phyloP scores from a whole-genome alignment of 30 jellyfish, hydroid and myxozoan species.

The Phacellophora camtschatica region DNA sequence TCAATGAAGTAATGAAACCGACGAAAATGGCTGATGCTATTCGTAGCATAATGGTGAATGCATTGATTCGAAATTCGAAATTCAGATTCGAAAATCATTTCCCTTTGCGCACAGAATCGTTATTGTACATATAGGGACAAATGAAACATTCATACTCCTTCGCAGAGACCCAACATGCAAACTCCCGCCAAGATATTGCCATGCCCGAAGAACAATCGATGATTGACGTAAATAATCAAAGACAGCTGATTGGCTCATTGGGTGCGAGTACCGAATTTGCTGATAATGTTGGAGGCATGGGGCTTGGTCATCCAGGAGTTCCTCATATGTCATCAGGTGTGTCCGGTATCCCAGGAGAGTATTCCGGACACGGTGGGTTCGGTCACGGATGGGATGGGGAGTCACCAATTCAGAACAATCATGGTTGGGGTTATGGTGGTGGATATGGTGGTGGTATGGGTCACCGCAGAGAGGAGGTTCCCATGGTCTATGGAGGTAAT shows the following conservation, averaged over 20 bases:
- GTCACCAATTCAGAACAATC: conserved; percentile 70
- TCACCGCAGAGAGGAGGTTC: conserved; percentile 9
- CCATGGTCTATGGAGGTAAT: background rate
- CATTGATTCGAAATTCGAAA: no score
- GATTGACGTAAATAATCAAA: conserved; percentile 87
- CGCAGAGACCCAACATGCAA: conserved; percentile 51
- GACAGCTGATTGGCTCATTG: conserved; percentile 94
- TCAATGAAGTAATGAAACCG: no score
- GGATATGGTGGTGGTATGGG: conserved; percentile 66
- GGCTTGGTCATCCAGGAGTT: conserved; percentile 97
- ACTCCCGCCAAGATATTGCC: conserved; percentile 88
- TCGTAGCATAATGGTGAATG: no score
- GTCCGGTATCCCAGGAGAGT: conserved; percentile 96
- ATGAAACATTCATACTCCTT: conserved; percentile 1
- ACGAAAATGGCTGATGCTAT: no score
- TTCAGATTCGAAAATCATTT: no score
- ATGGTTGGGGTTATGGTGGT: conserved; percentile 88
- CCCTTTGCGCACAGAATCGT: no score
- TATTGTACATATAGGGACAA: no score
- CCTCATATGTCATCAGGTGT: conserved; percentile 97
- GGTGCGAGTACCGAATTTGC: conserved; percentile 96
- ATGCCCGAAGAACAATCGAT: conserved; percentile 96
- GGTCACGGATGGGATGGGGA: conserved; percentile 98
- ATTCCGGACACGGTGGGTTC: conserved; percentile 94
- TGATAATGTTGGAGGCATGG: conserved; percentile 98